Percentiles rank a stretch among this genome's conserved stretches.
Conservation (phyloP, 2,797 vertebrate species). For the Chaetophractus vellerosus region DNA sequence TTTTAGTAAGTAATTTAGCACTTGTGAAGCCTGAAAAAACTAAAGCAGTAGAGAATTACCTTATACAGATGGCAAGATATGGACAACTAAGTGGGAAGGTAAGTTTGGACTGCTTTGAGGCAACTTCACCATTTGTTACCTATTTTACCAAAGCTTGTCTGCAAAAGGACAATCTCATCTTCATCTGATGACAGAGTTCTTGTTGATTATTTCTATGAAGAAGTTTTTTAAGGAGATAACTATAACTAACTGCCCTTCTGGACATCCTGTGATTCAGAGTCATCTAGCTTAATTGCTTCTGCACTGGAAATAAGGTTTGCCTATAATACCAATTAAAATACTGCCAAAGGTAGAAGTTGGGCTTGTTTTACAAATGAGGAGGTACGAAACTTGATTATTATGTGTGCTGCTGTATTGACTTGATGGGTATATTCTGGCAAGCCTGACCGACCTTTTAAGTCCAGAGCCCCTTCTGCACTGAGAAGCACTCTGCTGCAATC, state of each 20-base stretch:
- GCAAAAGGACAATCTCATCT: neutral
- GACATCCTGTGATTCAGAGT: neutral
- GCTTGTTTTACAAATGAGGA: slow-evolving; percentile 28
- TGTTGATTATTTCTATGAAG: neutral
- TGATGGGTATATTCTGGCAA: neutral
- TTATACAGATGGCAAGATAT: slow-evolving; percentile 97
- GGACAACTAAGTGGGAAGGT: slow-evolving; percentile 97
- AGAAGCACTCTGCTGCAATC: neutral
- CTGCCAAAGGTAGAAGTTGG: neutral
- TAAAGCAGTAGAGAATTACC: slow-evolving; percentile 98
- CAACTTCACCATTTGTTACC: neutral
- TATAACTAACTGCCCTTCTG: slow-evolving; percentile 1
- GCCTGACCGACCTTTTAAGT: neutral
- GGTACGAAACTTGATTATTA: neutral
- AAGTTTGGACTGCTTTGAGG: slow-evolving; percentile 72
- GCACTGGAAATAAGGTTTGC: slow-evolving; percentile 31
- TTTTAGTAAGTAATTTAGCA: slow-evolving; percentile 97
- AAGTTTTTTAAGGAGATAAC: slow-evolving; percentile 11
- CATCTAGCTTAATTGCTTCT: slow-evolving; percentile 31
- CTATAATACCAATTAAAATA: neutral
- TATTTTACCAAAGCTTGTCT: neutral
- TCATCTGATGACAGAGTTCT: slow-evolving; percentile 23
- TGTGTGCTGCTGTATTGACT: neutral
- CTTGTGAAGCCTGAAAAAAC: slow-evolving; percentile 99
- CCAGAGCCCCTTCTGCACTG: neutral